phyloP scores from a whole-genome alignment of 2,797 vertebrate species.

The Hirundo rustica region DNA sequence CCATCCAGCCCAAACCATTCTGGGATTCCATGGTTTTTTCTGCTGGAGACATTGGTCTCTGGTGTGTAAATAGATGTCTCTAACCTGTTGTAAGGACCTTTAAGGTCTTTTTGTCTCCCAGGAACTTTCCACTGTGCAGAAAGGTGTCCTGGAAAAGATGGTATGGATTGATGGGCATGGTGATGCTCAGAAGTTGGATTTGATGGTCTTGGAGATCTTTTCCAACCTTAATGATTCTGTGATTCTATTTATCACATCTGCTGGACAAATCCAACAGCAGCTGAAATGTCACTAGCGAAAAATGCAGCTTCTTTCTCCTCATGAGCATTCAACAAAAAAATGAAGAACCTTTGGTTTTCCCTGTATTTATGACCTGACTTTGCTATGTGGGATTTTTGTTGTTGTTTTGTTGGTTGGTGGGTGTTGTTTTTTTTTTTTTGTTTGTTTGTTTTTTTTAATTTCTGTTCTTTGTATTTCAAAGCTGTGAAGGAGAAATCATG shows the following conservation, averaged over 20 bases:
- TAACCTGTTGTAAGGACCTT: neutral
- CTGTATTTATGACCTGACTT: neutral
- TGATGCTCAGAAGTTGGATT: neutral
- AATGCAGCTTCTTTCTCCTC: neutral
- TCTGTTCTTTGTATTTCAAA: neutral
- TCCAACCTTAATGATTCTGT: neutral
- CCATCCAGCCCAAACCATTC: neutral
- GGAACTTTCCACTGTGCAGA: neutral
- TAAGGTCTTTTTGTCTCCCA: neutral
- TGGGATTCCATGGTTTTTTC: neutral
- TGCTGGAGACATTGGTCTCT: neutral
- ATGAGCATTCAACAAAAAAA: neutral
- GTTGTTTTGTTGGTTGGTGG: no score
- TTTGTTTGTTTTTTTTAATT: neutral
- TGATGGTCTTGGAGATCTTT: neutral
- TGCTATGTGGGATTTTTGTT: neutral
- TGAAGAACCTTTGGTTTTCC: neutral
- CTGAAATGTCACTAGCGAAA: neutral
- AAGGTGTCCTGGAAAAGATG: neutral
- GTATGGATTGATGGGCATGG: neutral
- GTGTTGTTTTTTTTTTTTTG: neutral
- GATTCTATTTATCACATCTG: neutral
- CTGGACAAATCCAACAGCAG: neutral
- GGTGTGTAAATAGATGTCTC: neutral
- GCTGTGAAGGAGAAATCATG: neutral